These are phyloP conservation scores for Hemicrepidius hirtus DNA, from an alignment of 2,888 invertebrate genomes.

Conservation along the genomic window DNA sequence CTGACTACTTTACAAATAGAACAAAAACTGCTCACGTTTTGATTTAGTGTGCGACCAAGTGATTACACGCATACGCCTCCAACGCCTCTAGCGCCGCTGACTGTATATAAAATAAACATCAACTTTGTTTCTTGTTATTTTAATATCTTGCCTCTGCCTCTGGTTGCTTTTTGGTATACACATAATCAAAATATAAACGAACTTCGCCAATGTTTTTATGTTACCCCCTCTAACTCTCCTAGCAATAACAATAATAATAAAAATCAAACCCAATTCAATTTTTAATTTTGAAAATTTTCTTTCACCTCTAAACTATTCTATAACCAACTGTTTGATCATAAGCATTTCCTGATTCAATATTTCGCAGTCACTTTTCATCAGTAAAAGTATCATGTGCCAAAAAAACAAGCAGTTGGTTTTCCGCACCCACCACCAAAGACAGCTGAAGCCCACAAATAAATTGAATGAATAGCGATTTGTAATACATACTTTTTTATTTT, in stretches of 20 bases:
- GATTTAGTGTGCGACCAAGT: slow-evolving; percentile 70
- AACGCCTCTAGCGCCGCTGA: slow-evolving; percentile 70
- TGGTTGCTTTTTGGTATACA: slow-evolving; percentile 54
- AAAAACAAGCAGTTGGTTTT: slow-evolving; percentile 34
- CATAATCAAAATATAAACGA: too few relatives aligned
- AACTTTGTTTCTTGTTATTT: slow-evolving; percentile 71
- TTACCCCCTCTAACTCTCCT: too few relatives aligned
- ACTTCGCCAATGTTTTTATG: too few relatives aligned
- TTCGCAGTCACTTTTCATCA: background rate
- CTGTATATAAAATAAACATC: slow-evolving; percentile 69
- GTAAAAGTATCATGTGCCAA: slow-evolving; percentile 33
- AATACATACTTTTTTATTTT: slow-evolving; percentile 41
- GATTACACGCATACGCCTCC: slow-evolving; percentile 71
- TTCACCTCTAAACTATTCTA: too few relatives aligned
- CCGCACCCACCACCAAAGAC: slow-evolving; percentile 32
- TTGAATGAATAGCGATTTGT: slow-evolving; percentile 43
- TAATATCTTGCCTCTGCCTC: slow-evolving; percentile 70
- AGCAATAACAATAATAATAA: too few relatives aligned
- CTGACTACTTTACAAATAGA: slow-evolving; percentile 25
- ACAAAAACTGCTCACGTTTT: slow-evolving; percentile 23
- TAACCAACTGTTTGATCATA: too few relatives aligned
- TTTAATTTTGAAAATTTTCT: too few relatives aligned
- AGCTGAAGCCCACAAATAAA: slow-evolving; percentile 42
- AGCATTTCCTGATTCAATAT: too few relatives aligned
- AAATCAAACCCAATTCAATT: too few relatives aligned